Base-by-base conservation (phyloP, 2,113 vertebrate species). In the Pterophyllum scalare region DNA sequence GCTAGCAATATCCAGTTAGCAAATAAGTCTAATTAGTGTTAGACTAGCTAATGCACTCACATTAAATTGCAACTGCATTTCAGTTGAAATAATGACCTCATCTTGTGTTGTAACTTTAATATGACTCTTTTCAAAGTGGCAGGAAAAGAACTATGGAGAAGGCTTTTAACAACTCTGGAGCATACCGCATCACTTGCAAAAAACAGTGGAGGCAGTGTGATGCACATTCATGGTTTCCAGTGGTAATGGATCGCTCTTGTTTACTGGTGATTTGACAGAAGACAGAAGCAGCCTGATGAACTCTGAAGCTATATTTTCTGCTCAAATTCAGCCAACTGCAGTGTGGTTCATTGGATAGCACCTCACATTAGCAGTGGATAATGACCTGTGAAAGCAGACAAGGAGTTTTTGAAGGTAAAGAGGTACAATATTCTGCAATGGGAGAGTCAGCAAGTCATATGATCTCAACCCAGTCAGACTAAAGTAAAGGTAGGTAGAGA, bases 171-270 rank as follows among this genome's bases (percentile, higher is more conserved):
- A 22, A 65, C n/a, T 46, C 0, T 0, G 62, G 38, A 65, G 62
- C 0, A 8, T 46, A 67, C 38, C 62, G 43, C 62, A 65, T 65
- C 38, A 15, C 62, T 65, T 67, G 40, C 46, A 67, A 67, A 67
- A 67, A 40, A 67, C 64, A 67, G 64, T 26, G 64, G 64, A 46
- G 64, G 40, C 64, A 67, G 22, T 26, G 64, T 67, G 64, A 67
- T 67, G 64, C 14, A 67, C 11, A 67, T 15, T 67, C 64, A 26
- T 19, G 40, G 24, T 46, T 67, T 67, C 40, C 64, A 17, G n/a
- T 65, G 62, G n/a, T 43, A 43, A 65, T 67, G 64, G 40, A 67
- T 49, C 40, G 26, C 40, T 46, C 22, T 67, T 67, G 14, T 46
- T 46, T 67, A 67, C 22, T 12, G 64, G 40, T 67, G 64, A 67